These are phyloP conservation scores for Callithrix jacchus DNA, from an alignment of 2,113 vertebrate species.

Conservation along the genomic window DNA sequence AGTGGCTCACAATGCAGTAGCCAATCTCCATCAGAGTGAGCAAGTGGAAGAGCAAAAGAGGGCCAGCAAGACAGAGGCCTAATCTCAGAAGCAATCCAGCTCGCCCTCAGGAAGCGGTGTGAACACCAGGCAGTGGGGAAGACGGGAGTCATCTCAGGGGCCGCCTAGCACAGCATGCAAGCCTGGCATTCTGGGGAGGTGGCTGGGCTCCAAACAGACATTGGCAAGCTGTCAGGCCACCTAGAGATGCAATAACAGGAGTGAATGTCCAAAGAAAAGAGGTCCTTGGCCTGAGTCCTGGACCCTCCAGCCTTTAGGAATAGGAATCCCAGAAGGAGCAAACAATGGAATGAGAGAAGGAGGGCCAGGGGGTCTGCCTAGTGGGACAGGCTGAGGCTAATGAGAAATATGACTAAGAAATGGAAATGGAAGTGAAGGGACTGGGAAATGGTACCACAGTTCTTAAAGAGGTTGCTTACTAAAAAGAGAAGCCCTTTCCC, in stretches of 20 bases:
- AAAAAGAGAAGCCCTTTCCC: background rate
- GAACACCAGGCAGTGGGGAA: background rate
- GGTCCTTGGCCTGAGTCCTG: background rate
- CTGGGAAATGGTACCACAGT: background rate
- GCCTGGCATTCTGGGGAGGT: background rate
- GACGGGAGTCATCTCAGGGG: background rate
- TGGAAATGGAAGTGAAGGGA: background rate
- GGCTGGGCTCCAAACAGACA: background rate
- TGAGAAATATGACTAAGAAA: no score
- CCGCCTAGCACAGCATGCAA: background rate
- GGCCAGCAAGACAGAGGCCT: no score
- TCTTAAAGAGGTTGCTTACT: background rate
- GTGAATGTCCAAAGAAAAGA: background rate
- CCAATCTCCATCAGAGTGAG: background rate
- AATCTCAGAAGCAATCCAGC: background rate
- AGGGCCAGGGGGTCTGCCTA: rapidly evolving
- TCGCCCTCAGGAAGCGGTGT: background rate
- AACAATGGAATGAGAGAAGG: background rate
- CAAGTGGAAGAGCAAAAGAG: background rate
- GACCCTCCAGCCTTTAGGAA: background rate
- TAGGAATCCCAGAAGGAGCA: background rate
- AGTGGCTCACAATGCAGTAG: rapidly evolving
- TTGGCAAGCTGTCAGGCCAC: rapidly evolving
- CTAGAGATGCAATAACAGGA: background rate
- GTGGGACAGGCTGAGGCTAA: background rate